These are phyloP conservation scores for Tympanoctomys barrerae DNA, from an alignment of 2,797 vertebrate genomes.

Conservation along the genomic window DNA sequence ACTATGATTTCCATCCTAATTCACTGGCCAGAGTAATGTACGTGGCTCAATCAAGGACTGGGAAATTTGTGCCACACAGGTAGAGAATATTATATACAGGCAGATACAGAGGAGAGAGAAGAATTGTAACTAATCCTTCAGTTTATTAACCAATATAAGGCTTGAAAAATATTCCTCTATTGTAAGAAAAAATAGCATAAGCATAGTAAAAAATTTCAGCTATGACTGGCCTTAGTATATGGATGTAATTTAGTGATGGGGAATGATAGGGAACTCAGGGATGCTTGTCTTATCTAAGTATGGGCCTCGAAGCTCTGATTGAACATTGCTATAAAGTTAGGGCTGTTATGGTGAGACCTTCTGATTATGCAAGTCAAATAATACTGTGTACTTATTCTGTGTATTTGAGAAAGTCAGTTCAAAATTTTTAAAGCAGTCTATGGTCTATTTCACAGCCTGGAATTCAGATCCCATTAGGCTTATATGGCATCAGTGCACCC, in stretches of 20 bases:
- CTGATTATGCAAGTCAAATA: not conserved
- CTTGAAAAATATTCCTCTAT: constrained; percentile 21
- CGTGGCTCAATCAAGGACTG: not conserved
- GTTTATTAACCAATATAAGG: constrained; percentile 21
- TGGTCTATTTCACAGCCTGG: not conserved
- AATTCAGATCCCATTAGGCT: not conserved
- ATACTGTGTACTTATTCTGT: constrained; percentile 16
- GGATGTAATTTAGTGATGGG: not conserved
- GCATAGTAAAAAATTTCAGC: not conserved
- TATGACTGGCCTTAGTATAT: not conserved
- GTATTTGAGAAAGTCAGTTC: constrained; percentile 22
- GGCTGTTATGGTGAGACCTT: not conserved
- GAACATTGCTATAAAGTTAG: not conserved
- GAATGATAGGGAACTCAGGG: not conserved
- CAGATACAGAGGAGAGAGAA: not conserved
- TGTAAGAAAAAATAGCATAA: constrained; percentile 20
- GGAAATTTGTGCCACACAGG: not conserved
- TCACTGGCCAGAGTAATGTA: not conserved
- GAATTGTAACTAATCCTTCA: not conserved
- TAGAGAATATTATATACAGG: not conserved
- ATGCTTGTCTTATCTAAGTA: not conserved
- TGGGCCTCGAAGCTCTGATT: not conserved
- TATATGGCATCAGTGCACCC: not conserved
- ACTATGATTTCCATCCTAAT: not conserved
- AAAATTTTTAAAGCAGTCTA: not conserved